Base-by-base conservation (phyloP, 2,797 vertebrate species). In the Pelochelys cantorii region DNA sequence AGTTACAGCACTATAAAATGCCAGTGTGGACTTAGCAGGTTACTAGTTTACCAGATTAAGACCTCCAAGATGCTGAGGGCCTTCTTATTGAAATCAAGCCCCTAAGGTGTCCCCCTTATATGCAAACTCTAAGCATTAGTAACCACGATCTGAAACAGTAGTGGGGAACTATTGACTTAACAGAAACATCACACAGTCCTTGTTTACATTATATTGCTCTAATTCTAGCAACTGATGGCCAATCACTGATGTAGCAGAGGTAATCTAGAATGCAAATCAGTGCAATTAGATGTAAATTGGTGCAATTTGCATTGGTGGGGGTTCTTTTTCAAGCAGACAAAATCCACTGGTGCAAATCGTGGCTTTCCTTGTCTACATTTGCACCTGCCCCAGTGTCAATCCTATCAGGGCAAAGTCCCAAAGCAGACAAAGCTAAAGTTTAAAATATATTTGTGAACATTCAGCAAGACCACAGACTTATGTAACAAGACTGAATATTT, bases 101-200 rank as follows among this genome's bases (percentile, higher is more conserved):
- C 68, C 68, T 71, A 71, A 37, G 5, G 5, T 5, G 10, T 20
- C n/a, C 8, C 42, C 42, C 42, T 48, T 34, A 34, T 18, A 5
- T 71, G 18, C 65, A 22, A 34, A n/a, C 65, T 5, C 34, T 37
- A 71, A 22, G 34, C n/a, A 23, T 37, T 37, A 71, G 68, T 37
- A 56, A 57, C 80, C 90, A 84, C 81, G 88, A 52, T 81, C 37
- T 29, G 81, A 60, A 89, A 5, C n/a, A 57, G 62, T 53, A 91
- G 48, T 29, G 85, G 55, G 31, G 57, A 59, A 53, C 89, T 89
- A 78, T n/a, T 90, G 52, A 42, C 88, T 75, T 90, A 89, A 79
- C 87, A 84, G 68, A 53, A 85, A 48, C 75, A 60, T 85, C 79
- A 86, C 55, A 59, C 57, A 93, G 29, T 53, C 80, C 42, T 82